phyloP scores from a whole-genome alignment of 1,140 invertebrate genomes.

The Planococcus citri region DNA sequence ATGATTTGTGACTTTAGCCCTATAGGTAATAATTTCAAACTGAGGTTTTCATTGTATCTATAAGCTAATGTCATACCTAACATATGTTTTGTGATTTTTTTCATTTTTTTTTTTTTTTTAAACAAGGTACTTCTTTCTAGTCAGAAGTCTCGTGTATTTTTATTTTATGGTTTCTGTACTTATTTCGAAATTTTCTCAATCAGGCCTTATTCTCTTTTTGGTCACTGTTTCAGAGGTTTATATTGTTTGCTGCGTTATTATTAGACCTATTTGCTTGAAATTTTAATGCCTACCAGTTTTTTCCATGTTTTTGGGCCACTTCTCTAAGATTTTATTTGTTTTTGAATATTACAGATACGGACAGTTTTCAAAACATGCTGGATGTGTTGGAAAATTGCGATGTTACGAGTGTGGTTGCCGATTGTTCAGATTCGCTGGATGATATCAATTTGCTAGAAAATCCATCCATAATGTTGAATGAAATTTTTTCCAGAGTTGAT shows the following conservation, averaged over 20 bases:
- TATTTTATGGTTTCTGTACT: not conserved
- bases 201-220: constrained; percentile 18
- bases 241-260: not conserved
- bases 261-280: not conserved
- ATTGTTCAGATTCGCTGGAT: not conserved
- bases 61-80: too few relatives aligned
- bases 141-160: too few relatives aligned
- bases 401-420: not conserved
- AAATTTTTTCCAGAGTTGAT: constrained; percentile 5
- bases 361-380: constrained; percentile 10
- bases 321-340: too few relatives aligned
- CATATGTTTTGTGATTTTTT: too few relatives aligned
- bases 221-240: not conserved
- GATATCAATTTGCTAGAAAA: not conserved
- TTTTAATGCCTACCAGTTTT: too few relatives aligned
- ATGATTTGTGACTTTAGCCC: too few relatives aligned
- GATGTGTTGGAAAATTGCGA: not conserved
- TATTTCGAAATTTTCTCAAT: not conserved
- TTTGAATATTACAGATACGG: not conserved
- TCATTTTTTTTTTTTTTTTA: too few relatives aligned
- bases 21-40: too few relatives aligned
- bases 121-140: too few relatives aligned
- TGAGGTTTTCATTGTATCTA: too few relatives aligned
- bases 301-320: not conserved
- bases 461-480: not conserved